These are phyloP conservation scores for Apomyelois bistriatella DNA, from an alignment of 2,888 invertebrate genomes.

Conservation along the genomic window DNA sequence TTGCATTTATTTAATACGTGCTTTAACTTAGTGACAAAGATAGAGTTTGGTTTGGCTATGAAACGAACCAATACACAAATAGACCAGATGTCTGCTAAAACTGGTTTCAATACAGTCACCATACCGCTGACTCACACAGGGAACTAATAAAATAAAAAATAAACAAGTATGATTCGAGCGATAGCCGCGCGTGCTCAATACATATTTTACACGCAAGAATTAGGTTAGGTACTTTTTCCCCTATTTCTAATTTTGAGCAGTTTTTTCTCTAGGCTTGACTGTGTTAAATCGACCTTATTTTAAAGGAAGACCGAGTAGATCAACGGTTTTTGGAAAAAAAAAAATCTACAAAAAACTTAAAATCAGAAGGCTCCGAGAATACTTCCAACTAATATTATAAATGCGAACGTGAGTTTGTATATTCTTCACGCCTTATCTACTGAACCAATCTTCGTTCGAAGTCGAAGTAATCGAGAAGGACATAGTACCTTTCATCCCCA, in stretches of 20 bases:
- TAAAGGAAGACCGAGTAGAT: too few relatives aligned
- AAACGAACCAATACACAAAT: slow-evolving; percentile 16
- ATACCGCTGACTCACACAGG: slow-evolving; percentile 23
- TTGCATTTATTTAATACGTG: too few relatives aligned
- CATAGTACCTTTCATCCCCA: too few relatives aligned
- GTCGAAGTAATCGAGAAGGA: too few relatives aligned
- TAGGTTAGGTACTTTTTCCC: neutral
- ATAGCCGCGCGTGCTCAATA: slow-evolving; percentile 3
- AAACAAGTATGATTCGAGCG: slow-evolving; percentile 6
- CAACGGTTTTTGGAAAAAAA: too few relatives aligned
- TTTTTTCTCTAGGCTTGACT: neutral
- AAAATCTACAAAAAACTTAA: too few relatives aligned
- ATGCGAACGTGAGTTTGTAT: too few relatives aligned
- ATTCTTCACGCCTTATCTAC: too few relatives aligned
- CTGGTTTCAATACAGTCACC: slow-evolving; percentile 24
- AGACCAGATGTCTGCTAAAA: slow-evolving; percentile 20
- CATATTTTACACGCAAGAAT: slow-evolving; percentile 3
- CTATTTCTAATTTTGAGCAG: neutral
- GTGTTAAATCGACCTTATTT: neutral
- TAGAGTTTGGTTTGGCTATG: neutral
- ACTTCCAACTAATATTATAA: too few relatives aligned
- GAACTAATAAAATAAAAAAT: slow-evolving; percentile 17
- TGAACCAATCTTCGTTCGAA: too few relatives aligned
- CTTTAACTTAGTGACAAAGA: neutral
- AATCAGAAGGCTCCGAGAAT: too few relatives aligned